These are phyloP conservation scores for Astur gentilis DNA, from an alignment of 2,113 vertebrate species.

Conservation along the genomic window DNA sequence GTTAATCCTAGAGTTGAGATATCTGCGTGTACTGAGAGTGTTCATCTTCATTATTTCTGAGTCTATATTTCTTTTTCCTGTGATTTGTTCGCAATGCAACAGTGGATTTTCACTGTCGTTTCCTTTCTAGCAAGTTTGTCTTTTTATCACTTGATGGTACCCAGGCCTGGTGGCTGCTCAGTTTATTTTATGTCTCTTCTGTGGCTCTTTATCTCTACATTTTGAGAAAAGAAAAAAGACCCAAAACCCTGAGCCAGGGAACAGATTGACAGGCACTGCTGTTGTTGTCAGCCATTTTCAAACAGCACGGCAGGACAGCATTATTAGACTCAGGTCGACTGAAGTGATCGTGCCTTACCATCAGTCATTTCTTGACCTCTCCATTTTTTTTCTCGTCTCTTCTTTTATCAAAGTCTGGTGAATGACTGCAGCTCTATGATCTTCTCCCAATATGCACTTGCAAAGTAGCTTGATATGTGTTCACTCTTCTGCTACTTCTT, in stretches of 20 bases:
- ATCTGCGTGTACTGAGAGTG: neutral
- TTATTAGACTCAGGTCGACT: neutral
- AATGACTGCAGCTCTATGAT: neutral
- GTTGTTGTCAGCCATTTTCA: slow-evolving; percentile 16
- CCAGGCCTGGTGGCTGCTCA: neutral
- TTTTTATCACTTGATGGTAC: neutral
- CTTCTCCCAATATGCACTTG: neutral
- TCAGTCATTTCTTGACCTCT: neutral
- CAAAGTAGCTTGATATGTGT: neutral
- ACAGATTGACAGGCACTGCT: neutral
- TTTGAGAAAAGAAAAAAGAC: neutral
- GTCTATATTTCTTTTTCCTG: neutral
- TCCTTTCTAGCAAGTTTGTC: neutral
- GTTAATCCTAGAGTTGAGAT: neutral
- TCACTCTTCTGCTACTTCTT: neutral
- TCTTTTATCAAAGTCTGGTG: neutral
- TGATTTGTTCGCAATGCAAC: neutral
- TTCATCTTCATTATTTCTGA: neutral
- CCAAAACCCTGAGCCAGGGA: neutral
- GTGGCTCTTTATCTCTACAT: neutral
- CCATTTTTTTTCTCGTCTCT: neutral
- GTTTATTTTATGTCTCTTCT: neutral
- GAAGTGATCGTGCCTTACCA: neutral
- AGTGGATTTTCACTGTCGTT: neutral
- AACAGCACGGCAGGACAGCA: neutral